phyloP scores from a whole-genome alignment of 2,888 invertebrate genomes.

The Acanthosepion lycidas region DNA sequence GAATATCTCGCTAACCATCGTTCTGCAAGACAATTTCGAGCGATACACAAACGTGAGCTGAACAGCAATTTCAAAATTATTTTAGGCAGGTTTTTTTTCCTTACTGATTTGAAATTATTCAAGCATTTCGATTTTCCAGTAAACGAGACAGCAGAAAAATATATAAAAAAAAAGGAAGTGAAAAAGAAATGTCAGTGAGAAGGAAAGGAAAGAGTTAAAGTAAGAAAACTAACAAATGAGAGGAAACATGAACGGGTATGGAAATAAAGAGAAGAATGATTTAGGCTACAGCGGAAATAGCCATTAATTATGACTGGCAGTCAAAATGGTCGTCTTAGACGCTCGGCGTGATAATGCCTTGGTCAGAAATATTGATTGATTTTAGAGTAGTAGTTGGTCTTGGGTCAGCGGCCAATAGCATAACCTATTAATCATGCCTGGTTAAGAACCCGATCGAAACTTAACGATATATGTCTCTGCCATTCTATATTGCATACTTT shows the following conservation, averaged over 20 bases:
- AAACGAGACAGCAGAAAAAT: too few relatives aligned
- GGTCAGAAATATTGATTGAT: not conserved
- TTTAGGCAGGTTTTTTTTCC: too few relatives aligned
- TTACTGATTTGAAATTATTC: too few relatives aligned
- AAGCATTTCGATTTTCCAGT: too few relatives aligned
- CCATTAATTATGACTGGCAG: slow-evolving; percentile 10
- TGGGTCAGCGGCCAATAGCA: not conserved
- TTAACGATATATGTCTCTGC: not conserved
- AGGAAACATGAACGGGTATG: too few relatives aligned
- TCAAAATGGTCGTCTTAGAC: not conserved
- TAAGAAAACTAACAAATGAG: not conserved
- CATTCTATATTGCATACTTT: not conserved
- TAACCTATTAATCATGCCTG: not conserved
- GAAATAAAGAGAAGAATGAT: not conserved
- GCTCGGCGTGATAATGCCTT: not conserved
- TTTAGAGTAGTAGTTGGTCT: not conserved
- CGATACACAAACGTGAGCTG: too few relatives aligned
- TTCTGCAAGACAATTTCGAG: too few relatives aligned
- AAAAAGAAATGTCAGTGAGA: too few relatives aligned
- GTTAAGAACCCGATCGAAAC: not conserved
- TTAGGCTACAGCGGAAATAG: not conserved
- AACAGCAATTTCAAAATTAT: too few relatives aligned
- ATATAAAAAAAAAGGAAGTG: too few relatives aligned
- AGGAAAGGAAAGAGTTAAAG: not conserved
- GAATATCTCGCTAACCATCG: too few relatives aligned